Percentiles rank a stretch among this genome's conserved stretches.
Conservation (phyloP, 2,113 vertebrate species). For the Cavia porcellus region DNA sequence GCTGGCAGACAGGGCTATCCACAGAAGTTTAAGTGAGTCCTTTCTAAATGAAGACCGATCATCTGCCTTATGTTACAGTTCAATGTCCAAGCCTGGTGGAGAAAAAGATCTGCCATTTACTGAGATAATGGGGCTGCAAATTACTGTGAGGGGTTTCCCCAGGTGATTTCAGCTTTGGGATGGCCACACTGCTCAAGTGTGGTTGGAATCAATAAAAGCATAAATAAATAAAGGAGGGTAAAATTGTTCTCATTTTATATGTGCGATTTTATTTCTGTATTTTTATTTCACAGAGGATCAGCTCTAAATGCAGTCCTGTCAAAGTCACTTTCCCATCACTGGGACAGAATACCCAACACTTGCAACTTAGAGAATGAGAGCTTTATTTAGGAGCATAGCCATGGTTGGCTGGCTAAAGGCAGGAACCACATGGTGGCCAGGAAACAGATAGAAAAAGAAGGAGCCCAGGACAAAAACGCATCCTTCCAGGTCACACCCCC, state of each 20-base stretch:
- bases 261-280: background rate
- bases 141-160: background rate
- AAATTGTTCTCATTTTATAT: background rate
- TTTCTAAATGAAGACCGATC: background rate
- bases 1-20: background rate
- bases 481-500: background rate
- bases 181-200: background rate
- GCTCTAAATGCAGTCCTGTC: background rate
- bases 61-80: background rate
- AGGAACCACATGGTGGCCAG: background rate
- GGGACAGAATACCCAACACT: background rate
- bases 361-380: background rate
- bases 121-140: background rate
- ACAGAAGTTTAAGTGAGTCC: background rate
- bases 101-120: background rate
- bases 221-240: conserved; percentile 20
- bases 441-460: background rate
- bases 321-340: background rate
- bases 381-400: background rate
- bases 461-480: background rate
- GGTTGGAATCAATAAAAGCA: background rate
- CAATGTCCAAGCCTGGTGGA: background rate
- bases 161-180: background rate
- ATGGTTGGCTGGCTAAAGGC: background rate
- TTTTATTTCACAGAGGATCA: background rate